Evolutionary conservation across 2,888 invertebrate species (phyloP), one percentile per base, ranked within the genome.

Genomic region (Xestia xanthographa): DNA sequence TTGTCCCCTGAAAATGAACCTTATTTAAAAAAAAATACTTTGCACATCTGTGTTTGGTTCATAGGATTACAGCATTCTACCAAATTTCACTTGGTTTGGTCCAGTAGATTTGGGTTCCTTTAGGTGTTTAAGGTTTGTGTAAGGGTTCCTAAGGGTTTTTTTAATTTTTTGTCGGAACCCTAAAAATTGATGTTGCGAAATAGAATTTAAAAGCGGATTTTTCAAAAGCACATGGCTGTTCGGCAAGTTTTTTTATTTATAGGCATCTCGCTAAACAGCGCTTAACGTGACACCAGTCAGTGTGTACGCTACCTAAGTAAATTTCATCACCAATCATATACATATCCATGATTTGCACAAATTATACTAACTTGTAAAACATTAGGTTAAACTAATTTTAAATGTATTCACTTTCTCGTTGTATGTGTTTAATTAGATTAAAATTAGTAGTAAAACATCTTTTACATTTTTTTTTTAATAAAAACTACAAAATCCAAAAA

Each of bases 401-500:
- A 5, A 9, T 34, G 60, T 60, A 34, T 9, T 58, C 9, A 58
- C 5, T 60, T 58, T 58, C 29, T 9, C 9, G 8, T 29, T 58
- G 20, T 20, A 58, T 29, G 17, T 58, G 29, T 29, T 29, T 58
- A 9, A 58, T 58, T 58, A 29, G 20, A 29, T 58, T 29, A 20
- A 20, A 29, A 9, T 20, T 29, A n/a, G 58, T 29, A 4, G 4
- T 58, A 58, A 11, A 29, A 20, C 1, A 58, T 29, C 4, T 6
- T 45, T 50, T n/a, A n/a, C n/a, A n/a, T n/a, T n/a, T n/a, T n/a
- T n/a, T n/a, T n/a, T n/a, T n/a, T n/a, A n/a, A n/a, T n/a, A n/a
- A 76, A 63, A 62, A 48, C 60, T 48, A 12, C 1, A 8, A 38
- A 74, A 29, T 20, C 12, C 38, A 14, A 73, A 60, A 75, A 75